Base-by-base conservation (phyloP, 2,888 invertebrate genomes). In the Biston stratarius region DNA sequence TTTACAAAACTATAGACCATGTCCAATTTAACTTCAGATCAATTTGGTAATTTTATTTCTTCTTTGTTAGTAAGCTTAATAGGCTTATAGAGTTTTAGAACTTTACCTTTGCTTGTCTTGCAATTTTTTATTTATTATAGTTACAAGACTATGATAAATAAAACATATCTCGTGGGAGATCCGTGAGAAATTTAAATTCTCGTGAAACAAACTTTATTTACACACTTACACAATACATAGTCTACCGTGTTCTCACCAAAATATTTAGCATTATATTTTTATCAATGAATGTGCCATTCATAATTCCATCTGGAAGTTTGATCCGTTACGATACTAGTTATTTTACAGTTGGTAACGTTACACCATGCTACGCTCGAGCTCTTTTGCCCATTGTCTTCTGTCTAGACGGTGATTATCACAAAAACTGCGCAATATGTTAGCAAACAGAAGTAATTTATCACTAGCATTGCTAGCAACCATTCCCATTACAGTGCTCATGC, bases 1-100 rank as follows among this genome's bases (percentile, higher is more conserved):
- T 83, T 83, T 76, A 15, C 14, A 74, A 80, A 84, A 83, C 78
- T 77, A 83, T 77, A 78, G 74, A 64, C 74, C 75, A 74, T 75
- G 74, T 77, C 75, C 73, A 73, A 77, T 74, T 72, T 66, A 69
- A 14, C 45, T 38, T 42, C 38, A 74, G 74, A 77, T 77, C 69
- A 74, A 74, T 15, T 40, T 38, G 10, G 49, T 38, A 45, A 45
- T 65, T 45, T 11, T 45, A 8, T n/a, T 51, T 62, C 49, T 61
- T 53, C 5, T 34, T 45, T 12, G n/a, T 51, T 56, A 44, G 33
- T 48, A n/a, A 58, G n/a, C n/a, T n/a, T 51, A n/a, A 53, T 51
- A 14, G 14, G 7, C 8, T 14, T 11, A 42, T 42, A 42, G 45
- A 24, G 24, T 24, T 45, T 45, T 14, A 14, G 14, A 45, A 45